phyloP scores from a whole-genome alignment of 1,140 invertebrate species.

The Asobara japonica region DNA sequence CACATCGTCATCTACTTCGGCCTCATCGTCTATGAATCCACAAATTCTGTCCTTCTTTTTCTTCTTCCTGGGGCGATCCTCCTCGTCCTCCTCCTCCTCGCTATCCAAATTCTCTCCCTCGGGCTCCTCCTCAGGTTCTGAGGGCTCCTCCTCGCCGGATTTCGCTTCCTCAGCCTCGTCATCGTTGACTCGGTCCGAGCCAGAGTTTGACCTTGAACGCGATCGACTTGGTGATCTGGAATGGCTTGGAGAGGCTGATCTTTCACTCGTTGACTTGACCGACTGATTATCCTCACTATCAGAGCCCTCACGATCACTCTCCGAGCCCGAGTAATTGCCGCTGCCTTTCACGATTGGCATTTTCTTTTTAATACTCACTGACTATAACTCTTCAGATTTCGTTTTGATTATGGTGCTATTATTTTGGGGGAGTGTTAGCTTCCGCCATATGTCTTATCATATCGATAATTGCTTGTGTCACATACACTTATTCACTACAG shows the following conservation, averaged over 20 bases:
- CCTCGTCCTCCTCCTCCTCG: constrained; percentile 63
- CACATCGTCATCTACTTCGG: constrained; percentile 90
- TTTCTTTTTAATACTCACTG: no score
- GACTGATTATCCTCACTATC: constrained; percentile 45
- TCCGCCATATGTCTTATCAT: no score
- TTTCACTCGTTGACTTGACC: constrained; percentile 43
- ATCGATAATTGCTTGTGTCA: no score
- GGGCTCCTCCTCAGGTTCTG: constrained; percentile 49
- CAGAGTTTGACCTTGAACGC: constrained; percentile 45
- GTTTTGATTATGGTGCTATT: no score
- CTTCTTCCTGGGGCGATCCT: constrained; percentile 75
- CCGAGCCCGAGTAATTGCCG: constrained; percentile 44
- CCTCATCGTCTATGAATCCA: constrained; percentile 96
- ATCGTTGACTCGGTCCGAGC: constrained; percentile 45
- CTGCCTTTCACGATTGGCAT: background rate
- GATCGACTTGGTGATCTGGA: constrained; percentile 44
- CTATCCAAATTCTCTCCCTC: constrained; percentile 50
- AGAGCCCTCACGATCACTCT: constrained; percentile 44
- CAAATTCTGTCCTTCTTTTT: constrained; percentile 80
- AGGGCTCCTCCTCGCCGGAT: constrained; percentile 48
- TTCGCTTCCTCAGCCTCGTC: constrained; percentile 52
- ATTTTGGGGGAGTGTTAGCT: no score
- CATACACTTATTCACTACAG: no score
- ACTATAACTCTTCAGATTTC: no score
- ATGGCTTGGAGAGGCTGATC: constrained; percentile 40